phyloP scores from a whole-genome alignment of 2,797 vertebrate species.

The Atherinosoma microstoma region DNA sequence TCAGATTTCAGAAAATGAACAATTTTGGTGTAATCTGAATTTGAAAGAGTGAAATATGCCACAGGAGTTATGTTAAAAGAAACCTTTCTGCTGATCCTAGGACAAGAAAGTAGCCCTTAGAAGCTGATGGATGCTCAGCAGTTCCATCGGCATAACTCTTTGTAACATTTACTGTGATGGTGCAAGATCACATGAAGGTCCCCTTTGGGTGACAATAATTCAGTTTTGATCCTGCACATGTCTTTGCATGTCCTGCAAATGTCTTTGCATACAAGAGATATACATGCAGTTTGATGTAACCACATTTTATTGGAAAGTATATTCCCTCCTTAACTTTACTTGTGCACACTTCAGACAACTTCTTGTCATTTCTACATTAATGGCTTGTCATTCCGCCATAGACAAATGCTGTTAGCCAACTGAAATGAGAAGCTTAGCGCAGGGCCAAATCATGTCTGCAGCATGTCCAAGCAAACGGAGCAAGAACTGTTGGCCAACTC shows the following conservation, averaged over 20 bases:
- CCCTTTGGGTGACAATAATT: conserved; percentile 11
- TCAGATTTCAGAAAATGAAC: not conserved
- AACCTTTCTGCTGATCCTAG: not conserved
- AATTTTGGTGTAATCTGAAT: not conserved
- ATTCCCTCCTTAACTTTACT: not conserved
- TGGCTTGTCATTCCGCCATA: conserved; percentile 47
- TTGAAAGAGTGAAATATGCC: not conserved
- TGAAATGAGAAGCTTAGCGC: conserved; percentile 51
- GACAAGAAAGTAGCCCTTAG: not conserved
- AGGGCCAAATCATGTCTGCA: conserved; percentile 66
- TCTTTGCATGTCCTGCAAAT: too few species aligned
- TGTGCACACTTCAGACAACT: conserved; percentile 24
- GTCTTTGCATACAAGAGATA: not conserved
- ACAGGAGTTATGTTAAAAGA: not conserved
- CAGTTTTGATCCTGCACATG: conserved; percentile 11
- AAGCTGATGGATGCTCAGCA: not conserved
- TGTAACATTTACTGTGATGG: not conserved
- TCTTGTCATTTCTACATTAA: conserved; percentile 44
- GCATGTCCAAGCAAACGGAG: conserved; percentile 69
- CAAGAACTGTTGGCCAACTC: conserved; percentile 65
- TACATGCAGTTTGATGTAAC: conserved; percentile 15
- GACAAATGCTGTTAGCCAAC: conserved; percentile 40
- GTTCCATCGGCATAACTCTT: not conserved
- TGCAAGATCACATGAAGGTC: not conserved
- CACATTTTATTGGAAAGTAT: conserved; percentile 10